Evolutionary conservation across 1,140 invertebrate species (phyloP).

Genomic region (Zaprionus camerounensis): DNA sequence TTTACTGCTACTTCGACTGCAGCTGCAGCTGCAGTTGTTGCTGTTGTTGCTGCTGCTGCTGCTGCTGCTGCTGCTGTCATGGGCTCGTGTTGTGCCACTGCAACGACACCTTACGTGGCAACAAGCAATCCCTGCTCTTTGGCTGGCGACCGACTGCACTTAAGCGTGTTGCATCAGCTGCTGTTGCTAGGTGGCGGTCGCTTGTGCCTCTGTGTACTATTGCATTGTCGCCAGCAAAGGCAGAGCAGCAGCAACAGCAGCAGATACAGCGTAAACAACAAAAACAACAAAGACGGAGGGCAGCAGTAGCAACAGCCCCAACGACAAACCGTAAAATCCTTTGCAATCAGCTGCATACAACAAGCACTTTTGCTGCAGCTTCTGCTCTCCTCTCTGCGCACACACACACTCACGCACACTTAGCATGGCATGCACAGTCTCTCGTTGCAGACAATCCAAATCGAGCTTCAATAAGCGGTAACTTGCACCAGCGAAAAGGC

Average conservation of each 20-base stretch:
- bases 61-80: slow-evolving; percentile 55
- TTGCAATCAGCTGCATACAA: slow-evolving; percentile 81
- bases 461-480: slow-evolving; percentile 30
- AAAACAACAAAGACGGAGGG: background rate
- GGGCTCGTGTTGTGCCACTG: slow-evolving; percentile 73
- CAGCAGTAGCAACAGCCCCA: slow-evolving; percentile 4
- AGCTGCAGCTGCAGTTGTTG: slow-evolving; percentile 8
- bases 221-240: slow-evolving; percentile 48
- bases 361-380: slow-evolving; percentile 65
- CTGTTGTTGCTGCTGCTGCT: slow-evolving; percentile 31
- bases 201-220: slow-evolving; percentile 56
- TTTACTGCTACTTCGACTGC: slow-evolving; percentile 56
- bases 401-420: slow-evolving; percentile 14
- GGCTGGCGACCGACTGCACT: slow-evolving; percentile 49
- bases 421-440: slow-evolving; percentile 15
- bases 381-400: background rate
- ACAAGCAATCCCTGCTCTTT: slow-evolving; percentile 53
- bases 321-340: slow-evolving; percentile 69
- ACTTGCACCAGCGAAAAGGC: slow-evolving; percentile 36
- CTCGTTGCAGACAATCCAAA: slow-evolving; percentile 29
- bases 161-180: slow-evolving; percentile 64
- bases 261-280: slow-evolving; percentile 18
- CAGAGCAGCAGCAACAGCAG: slow-evolving; percentile 3
- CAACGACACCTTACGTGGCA: slow-evolving; percentile 79
- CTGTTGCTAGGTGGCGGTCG: slow-evolving; percentile 52